A percentile compares a stretch with the other conserved stretches of the same genome.
These are phyloP conservation scores for Netelia fuscicornis DNA, from an alignment of 2,888 invertebrate species.

Conservation along the genomic window DNA sequence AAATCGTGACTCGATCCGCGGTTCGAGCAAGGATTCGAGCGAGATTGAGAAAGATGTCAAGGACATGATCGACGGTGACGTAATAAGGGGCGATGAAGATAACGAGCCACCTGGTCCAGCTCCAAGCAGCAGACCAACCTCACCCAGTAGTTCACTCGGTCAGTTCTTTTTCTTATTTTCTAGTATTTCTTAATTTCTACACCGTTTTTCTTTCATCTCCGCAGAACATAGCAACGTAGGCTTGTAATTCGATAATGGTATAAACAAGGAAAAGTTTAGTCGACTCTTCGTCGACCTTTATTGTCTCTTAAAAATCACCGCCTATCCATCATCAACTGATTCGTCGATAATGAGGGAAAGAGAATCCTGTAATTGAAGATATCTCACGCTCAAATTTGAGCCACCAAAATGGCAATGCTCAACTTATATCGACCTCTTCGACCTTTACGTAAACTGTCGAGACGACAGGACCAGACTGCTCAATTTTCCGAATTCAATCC, in stretches of 20 bases:
- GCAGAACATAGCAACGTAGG: too few relatives aligned
- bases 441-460: neutral
- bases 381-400: neutral
- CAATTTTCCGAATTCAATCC: neutral
- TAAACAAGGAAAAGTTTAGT: too few relatives aligned
- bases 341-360: too few relatives aligned
- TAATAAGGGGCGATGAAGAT: conserved; percentile 83
- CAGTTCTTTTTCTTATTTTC: conserved; percentile 53
- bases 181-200: too few relatives aligned
- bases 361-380: too few relatives aligned
- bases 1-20: conserved; percentile 76
- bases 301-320: too few relatives aligned
- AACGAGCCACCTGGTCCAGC: conserved; percentile 84
- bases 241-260: too few relatives aligned
- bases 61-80: conserved; percentile 82
- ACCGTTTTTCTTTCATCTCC: neutral
- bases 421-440: neutral
- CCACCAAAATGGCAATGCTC: neutral
- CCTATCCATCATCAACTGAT: too few relatives aligned
- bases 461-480: neutral
- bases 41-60: conserved; percentile 80
- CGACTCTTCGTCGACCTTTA: too few relatives aligned
- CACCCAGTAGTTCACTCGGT: conserved; percentile 81
- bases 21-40: conserved; percentile 77
- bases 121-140: conserved; percentile 82